These are phyloP conservation scores for Meiosimyza decipiens DNA, from an alignment of 2,888 invertebrate species.

Conservation along the genomic window DNA sequence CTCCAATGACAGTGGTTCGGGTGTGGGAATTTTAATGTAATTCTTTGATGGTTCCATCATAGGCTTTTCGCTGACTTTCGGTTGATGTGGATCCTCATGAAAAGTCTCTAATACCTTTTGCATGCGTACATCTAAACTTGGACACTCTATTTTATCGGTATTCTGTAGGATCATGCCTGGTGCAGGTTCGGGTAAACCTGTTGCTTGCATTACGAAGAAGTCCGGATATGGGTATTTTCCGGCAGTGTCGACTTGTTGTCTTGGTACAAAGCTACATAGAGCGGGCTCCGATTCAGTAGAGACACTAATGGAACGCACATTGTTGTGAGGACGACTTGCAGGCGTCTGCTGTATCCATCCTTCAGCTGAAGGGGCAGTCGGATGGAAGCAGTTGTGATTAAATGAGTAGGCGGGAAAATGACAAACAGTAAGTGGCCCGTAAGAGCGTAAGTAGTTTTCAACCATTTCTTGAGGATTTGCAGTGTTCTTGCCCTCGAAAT, in stretches of 20 bases:
- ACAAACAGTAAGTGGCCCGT: constrained; percentile 34
- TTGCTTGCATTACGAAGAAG: constrained; percentile 43
- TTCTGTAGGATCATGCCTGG: constrained; percentile 3
- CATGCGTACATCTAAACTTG: constrained; percentile 45
- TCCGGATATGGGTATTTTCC: constrained; percentile 35
- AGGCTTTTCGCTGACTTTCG: constrained; percentile 26
- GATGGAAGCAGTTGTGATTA: constrained; percentile 36
- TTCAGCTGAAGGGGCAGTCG: background rate
- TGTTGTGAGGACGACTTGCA: background rate
- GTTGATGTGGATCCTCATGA: constrained; percentile 40
- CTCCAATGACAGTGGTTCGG: background rate
- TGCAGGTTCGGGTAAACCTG: constrained; percentile 20
- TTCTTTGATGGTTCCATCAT: constrained; percentile 33
- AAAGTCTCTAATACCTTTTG: constrained; percentile 46
- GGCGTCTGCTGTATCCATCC: constrained; percentile 13
- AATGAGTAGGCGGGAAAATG: constrained; percentile 38
- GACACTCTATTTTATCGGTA: constrained; percentile 32
- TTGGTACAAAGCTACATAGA: constrained; percentile 22
- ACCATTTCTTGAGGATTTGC: constrained; percentile 36
- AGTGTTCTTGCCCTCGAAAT: constrained; percentile 38
- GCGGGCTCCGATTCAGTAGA: constrained; percentile 46
- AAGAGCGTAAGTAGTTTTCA: constrained; percentile 42
- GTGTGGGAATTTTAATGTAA: constrained; percentile 32
- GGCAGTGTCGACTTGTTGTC: background rate
- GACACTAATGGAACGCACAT: constrained; percentile 38